Conservation (phyloP, 1,140 invertebrate genomes). For the Hyphantria cunea region DNA sequence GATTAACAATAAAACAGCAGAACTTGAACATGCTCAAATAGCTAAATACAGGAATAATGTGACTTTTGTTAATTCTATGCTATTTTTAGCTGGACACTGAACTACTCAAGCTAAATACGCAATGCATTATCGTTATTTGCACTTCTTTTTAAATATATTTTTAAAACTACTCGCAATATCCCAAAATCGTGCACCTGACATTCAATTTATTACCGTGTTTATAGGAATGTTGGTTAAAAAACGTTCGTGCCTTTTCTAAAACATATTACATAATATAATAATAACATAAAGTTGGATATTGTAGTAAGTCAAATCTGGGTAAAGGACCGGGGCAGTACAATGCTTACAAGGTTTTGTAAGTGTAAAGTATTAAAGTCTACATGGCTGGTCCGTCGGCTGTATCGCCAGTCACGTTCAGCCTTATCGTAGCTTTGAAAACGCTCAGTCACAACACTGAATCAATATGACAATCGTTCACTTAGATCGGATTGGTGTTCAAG, state of each 20-base stretch:
- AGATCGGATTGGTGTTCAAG: conserved; percentile 43
- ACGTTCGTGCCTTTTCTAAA: conserved; percentile 26
- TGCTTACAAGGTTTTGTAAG: conserved; percentile 40
- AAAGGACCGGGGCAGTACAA: conserved; percentile 26
- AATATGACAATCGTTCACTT: conserved; percentile 62
- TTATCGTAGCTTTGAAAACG: conserved; percentile 66
- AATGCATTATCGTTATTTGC: too few species aligned
- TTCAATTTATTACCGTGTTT: conserved; percentile 20
- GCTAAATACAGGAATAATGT: too few species aligned
- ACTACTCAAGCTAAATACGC: too few species aligned
- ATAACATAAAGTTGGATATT: background rate
- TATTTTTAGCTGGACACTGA: too few species aligned
- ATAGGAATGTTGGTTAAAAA: conserved; percentile 15
- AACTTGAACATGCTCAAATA: too few species aligned
- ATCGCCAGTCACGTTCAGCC: conserved; percentile 57
- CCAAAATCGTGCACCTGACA: conserved; percentile 17
- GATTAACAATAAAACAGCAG: too few species aligned
- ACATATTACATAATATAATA: conserved; percentile 23
- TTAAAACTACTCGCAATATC: background rate
- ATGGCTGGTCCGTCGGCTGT: conserved; percentile 46
- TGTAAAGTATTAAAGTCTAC: conserved; percentile 53
- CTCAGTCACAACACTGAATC: conserved; percentile 55
- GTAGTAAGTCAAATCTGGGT: conserved; percentile 30
- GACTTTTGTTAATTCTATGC: too few species aligned
- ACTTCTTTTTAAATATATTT: background rate